Conservation (phyloP, 2,888 invertebrate species). For the Tetanocera ferruginea region DNA sequence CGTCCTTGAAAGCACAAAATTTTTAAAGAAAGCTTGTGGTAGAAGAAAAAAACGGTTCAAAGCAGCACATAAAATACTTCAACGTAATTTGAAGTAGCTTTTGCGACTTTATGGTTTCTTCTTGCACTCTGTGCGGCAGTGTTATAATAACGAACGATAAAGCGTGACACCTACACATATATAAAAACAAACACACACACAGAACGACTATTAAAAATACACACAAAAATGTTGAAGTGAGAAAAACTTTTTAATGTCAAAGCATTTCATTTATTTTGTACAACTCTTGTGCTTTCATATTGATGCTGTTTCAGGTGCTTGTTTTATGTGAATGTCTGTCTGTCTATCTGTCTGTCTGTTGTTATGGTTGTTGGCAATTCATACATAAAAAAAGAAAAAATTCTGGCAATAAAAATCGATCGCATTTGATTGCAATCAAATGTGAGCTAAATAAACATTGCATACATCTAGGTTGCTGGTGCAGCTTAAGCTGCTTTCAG, state of each 20-base stretch:
- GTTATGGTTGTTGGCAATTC: not conserved
- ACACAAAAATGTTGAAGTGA: not conserved
- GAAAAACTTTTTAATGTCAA: constrained; percentile 11
- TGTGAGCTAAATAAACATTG: constrained; percentile 35
- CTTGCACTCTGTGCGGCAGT: not conserved
- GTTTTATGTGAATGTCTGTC: not conserved
- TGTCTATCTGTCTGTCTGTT: not conserved
- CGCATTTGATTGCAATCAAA: constrained; percentile 33
- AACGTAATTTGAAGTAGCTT: not conserved
- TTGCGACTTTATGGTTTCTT: constrained; percentile 11
- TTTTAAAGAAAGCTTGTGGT: not conserved
- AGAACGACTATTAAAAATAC: not conserved
- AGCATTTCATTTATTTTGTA: constrained; percentile 1
- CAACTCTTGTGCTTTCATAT: not conserved
- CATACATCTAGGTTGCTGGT: constrained; percentile 1
- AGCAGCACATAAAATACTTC: not conserved
- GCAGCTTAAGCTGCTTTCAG: not conserved
- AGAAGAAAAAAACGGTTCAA: not conserved
- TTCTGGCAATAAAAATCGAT: constrained; percentile 37
- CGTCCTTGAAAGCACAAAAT: constrained; percentile 13
- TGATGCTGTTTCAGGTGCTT: not conserved
- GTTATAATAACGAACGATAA: not conserved
- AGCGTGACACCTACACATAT: not conserved
- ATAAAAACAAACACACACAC: not conserved
- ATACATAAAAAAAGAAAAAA: not conserved